A percentile compares a stretch with the other conserved stretches of the same genome.
phyloP scores from a whole-genome alignment of 2,113 vertebrate species.

The Bagarius yarrelli region DNA sequence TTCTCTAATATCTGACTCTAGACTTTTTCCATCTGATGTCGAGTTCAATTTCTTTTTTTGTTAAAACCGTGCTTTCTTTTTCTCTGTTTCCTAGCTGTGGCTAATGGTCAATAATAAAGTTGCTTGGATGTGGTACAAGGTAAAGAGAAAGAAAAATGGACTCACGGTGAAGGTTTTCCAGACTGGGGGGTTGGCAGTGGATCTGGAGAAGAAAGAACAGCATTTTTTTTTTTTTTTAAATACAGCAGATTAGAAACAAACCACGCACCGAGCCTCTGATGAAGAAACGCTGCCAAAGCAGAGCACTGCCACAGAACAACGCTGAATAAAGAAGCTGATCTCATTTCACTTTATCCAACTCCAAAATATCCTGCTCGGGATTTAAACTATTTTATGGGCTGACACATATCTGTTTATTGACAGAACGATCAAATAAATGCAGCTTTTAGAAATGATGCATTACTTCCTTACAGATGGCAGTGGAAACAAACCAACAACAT shows the following conservation, averaged over 20 bases:
- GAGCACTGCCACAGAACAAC: conserved; percentile 11
- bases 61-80: conserved; percentile 32
- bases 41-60: conserved; percentile 8
- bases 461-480: conserved; percentile 3
- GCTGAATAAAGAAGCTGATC: conserved; percentile 28
- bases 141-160: conserved; percentile 56
- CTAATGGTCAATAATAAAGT: conserved; percentile 51
- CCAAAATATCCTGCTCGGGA: not conserved
- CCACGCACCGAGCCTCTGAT: conserved; percentile 58
- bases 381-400: conserved; percentile 9
- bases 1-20: not conserved
- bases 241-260: conserved; percentile 61
- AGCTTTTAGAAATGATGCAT: not conserved
- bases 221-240: conserved; percentile 47
- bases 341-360: conserved; percentile 17
- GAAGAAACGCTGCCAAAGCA: conserved; percentile 51
- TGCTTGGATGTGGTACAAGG: conserved; percentile 29
- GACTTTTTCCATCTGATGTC: conserved; percentile 1
- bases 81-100: conserved; percentile 51
- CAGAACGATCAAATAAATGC: conserved; percentile 1
- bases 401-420: conserved; percentile 32
- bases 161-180: conserved; percentile 87
- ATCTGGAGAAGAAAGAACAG: conserved; percentile 77
- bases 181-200: conserved; percentile 87
- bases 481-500: conserved; percentile 1